A percentile compares a stretch with the other conserved stretches of the same genome.
phyloP scores from a whole-genome alignment of 2,113 vertebrate genomes.

The Oplegnathus fasciatus region DNA sequence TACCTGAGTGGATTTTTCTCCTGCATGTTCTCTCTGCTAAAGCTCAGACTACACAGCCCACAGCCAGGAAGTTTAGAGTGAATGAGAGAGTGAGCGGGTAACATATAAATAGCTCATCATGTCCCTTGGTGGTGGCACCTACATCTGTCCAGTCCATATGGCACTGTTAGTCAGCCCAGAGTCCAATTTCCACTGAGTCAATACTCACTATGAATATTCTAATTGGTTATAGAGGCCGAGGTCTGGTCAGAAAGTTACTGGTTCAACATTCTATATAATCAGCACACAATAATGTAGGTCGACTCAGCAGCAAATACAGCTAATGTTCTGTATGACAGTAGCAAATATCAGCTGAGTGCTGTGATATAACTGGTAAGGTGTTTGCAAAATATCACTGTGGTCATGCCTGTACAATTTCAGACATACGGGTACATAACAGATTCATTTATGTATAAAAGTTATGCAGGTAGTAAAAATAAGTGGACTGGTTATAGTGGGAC shows the following conservation, averaged over 20 bases:
- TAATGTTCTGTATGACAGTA: background rate
- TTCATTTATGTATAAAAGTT: background rate
- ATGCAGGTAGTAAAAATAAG: background rate
- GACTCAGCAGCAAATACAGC: background rate
- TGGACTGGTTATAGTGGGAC: background rate
- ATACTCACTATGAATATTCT: slow-evolving; percentile 9
- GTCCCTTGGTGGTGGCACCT: slow-evolving; percentile 46
- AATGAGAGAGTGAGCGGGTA: slow-evolving; percentile 24
- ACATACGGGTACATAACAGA: background rate
- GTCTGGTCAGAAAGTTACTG: slow-evolving; percentile 1
- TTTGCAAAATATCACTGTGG: background rate
- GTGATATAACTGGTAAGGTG: background rate
- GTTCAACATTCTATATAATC: background rate
- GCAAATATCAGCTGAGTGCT: background rate
- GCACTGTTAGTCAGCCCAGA: slow-evolving; percentile 12
- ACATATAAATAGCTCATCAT: slow-evolving; percentile 57
- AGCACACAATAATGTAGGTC: background rate
- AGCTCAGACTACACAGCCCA: slow-evolving; percentile 40
- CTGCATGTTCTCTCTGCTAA: slow-evolving; percentile 16
- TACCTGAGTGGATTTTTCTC: slow-evolving; percentile 59
- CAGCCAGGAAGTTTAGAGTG: slow-evolving; percentile 33
- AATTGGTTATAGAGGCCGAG: slow-evolving; percentile 1
- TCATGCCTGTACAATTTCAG: background rate
- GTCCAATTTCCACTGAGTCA: slow-evolving; percentile 38
- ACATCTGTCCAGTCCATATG: slow-evolving; percentile 63